phyloP scores from a whole-genome alignment of 2,888 invertebrate species.

The Platycheirus albimanus region DNA sequence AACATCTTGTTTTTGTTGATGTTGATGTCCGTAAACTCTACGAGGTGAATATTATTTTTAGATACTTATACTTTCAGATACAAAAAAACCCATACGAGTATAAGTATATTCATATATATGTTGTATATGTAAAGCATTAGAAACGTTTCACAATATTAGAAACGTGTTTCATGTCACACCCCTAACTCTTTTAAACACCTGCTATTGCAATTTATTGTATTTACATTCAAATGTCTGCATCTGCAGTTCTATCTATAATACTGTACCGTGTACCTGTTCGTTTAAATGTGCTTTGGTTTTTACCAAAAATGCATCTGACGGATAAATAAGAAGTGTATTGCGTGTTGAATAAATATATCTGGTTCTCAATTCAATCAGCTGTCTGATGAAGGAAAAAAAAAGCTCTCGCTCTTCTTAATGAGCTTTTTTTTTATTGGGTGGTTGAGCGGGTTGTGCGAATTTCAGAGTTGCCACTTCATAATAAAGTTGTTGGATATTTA shows the following conservation, averaged over 20 bases:
- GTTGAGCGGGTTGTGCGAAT: background rate
- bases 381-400: slow-evolving; percentile 22
- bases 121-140: background rate
- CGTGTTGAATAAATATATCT: slow-evolving; percentile 34
- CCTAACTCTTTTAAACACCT: slow-evolving; percentile 56
- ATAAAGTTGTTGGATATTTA: too few relatives aligned
- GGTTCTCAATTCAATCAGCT: slow-evolving; percentile 47
- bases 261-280: slow-evolving; percentile 5
- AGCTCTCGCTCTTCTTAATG: slow-evolving; percentile 18
- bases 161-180: slow-evolving; percentile 71
- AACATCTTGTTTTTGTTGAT: slow-evolving; percentile 16
- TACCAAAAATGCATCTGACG: slow-evolving; percentile 43
- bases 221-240: slow-evolving; percentile 29
- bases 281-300: slow-evolving; percentile 11
- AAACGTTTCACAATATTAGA: slow-evolving; percentile 54
- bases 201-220: slow-evolving; percentile 50
- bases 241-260: background rate
- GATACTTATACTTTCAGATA: background rate
- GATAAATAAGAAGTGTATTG: slow-evolving; percentile 40
- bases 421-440: slow-evolving; percentile 40
- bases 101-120: too few relatives aligned
- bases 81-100: background rate
- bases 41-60: slow-evolving; percentile 12
- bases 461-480: slow-evolving; percentile 19
- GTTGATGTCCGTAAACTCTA: background rate